These are phyloP conservation scores for Brachionus koreanus DNA, from an alignment of 1,140 invertebrate species.

Conservation along the genomic window DNA sequence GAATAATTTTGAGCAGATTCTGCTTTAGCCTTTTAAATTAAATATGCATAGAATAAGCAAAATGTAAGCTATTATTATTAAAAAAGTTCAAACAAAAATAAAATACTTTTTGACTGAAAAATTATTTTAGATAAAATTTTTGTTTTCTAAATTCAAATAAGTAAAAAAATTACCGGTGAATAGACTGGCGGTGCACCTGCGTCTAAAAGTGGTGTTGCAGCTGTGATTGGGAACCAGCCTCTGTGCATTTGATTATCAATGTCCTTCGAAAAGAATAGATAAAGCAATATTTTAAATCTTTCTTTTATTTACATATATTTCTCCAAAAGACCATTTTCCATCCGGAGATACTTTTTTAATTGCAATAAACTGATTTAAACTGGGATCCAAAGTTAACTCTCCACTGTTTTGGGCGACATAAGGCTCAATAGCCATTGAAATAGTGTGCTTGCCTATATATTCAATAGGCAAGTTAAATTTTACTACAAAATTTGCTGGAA, in stretches of 20 bases:
- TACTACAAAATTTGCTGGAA: slow-evolving; percentile 68
- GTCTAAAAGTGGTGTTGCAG: slow-evolving; percentile 10
- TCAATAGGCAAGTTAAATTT: slow-evolving; percentile 48
- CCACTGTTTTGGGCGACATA: slow-evolving; percentile 45
- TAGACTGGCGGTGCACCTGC: neutral
- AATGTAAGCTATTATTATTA: neutral
- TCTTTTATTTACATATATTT: neutral
- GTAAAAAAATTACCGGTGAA: neutral
- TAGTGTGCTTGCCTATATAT: slow-evolving; percentile 1
- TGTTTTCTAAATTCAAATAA: neutral
- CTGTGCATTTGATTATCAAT: neutral
- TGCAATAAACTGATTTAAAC: slow-evolving; percentile 49
- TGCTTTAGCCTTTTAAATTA: neutral
- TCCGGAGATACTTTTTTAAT: slow-evolving; percentile 41
- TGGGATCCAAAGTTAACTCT: slow-evolving; percentile 48
- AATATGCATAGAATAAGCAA: neutral
- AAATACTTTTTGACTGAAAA: slow-evolving; percentile 24
- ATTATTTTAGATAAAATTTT: neutral
- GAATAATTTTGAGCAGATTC: neutral
- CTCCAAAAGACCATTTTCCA: slow-evolving; percentile 38
- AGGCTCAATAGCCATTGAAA: slow-evolving; percentile 15
- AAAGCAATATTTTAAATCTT: neutral
- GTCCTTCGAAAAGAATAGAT: neutral
- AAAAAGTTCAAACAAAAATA: neutral
- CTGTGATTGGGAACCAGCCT: slow-evolving; percentile 28